These are phyloP conservation scores for Digitonthophagus gazella DNA, from an alignment of 2,888 invertebrate species.

Conservation along the genomic window DNA sequence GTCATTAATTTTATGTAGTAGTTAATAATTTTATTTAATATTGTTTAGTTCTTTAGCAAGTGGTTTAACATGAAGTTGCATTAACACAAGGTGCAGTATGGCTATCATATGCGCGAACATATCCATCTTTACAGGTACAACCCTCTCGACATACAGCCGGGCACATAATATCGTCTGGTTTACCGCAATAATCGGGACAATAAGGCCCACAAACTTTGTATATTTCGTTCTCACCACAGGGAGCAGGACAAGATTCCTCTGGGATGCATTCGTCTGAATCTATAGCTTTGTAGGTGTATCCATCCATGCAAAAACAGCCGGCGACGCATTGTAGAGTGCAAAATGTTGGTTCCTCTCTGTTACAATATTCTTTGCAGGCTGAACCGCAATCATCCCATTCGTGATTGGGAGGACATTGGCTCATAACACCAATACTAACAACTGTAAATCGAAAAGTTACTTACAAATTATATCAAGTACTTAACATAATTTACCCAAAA, in stretches of 20 bases:
- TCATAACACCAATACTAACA: not conserved
- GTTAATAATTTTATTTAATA: too few species aligned
- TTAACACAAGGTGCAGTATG: not conserved
- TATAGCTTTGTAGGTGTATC: not conserved
- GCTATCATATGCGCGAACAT: not conserved
- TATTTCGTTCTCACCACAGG: not conserved
- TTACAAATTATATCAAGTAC: not conserved
- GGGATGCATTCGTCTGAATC: not conserved
- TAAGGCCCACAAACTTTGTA: not conserved
- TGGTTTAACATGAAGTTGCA: not conserved
- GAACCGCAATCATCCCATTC: not conserved
- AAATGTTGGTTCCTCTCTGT: not conserved
- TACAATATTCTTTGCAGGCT: not conserved
- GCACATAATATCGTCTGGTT: conserved; percentile 7
- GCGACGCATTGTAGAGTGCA: not conserved
- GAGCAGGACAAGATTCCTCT: not conserved
- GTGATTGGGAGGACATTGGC: not conserved
- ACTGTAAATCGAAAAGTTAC: not conserved
- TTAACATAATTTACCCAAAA: not conserved
- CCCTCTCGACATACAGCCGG: conserved; percentile 23
- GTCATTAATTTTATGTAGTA: too few species aligned
- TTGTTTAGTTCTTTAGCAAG: too few species aligned
- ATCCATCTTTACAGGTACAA: conserved; percentile 25
- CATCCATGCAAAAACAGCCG: not conserved
- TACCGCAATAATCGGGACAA: conserved; percentile 5